Conservation (phyloP, 2,797 vertebrate genomes). For the Percopsis omiscomaycus region DNA sequence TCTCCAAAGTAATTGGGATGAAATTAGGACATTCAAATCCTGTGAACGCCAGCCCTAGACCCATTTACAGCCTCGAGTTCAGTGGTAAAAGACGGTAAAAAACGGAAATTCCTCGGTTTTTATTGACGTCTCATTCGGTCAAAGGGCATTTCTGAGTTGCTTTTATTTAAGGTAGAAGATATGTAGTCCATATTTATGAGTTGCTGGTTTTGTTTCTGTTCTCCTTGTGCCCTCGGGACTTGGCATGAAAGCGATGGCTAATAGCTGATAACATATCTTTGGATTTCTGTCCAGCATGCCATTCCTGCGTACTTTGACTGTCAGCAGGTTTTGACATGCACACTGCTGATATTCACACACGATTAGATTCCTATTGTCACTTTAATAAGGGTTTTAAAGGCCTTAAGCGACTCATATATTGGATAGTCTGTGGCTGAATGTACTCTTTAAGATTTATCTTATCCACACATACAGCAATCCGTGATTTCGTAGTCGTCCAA, state of each 20-base stretch:
- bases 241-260: background rate
- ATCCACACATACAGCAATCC: too few species aligned
- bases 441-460: too few species aligned
- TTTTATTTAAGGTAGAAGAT: conserved; percentile 5
- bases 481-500: too few species aligned
- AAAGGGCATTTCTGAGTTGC: background rate
- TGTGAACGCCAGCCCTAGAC: too few species aligned
- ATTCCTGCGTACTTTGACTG: conserved; percentile 33
- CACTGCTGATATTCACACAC: conserved; percentile 16
- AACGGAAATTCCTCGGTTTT: background rate
- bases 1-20: too few species aligned
- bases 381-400: too few species aligned
- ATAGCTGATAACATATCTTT: conserved; percentile 43
- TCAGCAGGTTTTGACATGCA: conserved; percentile 39
- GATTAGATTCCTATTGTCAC: conserved; percentile 5
- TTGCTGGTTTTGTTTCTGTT: background rate
- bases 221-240: conserved; percentile 1
- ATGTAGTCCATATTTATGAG: too few species aligned
- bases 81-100: background rate
- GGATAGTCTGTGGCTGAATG: too few species aligned
- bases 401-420: too few species aligned
- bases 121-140: background rate
- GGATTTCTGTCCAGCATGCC: conserved; percentile 15
- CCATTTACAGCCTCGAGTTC: background rate
- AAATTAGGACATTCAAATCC: too few species aligned